Conservation (phyloP, 2,888 invertebrate genomes). For the Zele albiditarsus region DNA sequence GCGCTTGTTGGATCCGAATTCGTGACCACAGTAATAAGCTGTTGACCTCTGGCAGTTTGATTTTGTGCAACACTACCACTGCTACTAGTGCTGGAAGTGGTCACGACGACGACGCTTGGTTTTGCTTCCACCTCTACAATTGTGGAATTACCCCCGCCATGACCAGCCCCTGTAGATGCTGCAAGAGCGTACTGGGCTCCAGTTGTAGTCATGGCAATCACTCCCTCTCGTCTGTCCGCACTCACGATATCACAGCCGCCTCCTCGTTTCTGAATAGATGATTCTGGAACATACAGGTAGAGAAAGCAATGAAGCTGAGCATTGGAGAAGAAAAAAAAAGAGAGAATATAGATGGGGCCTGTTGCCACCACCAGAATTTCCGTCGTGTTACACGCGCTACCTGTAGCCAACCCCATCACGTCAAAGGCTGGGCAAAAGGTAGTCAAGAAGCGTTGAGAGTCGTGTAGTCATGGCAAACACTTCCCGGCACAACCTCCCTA, state of each 20-base stretch:
- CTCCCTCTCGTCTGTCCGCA: constrained; percentile 67
- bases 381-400: not conserved
- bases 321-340: not conserved
- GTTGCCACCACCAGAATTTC: not conserved
- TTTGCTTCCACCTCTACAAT: constrained; percentile 68
- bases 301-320: constrained; percentile 27
- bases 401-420: constrained; percentile 32
- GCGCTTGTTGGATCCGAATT: constrained; percentile 70
- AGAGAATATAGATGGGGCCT: not conserved
- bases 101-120: constrained; percentile 68
- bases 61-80: constrained; percentile 65
- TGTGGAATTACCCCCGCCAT: constrained; percentile 66
- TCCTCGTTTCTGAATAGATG: constrained; percentile 61
- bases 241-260: constrained; percentile 63
- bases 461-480: constrained; percentile 11
- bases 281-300: constrained; percentile 61
- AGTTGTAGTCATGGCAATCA: constrained; percentile 72
- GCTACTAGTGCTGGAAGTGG: constrained; percentile 69
- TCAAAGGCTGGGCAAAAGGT: constrained; percentile 27
- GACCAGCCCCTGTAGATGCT: constrained; percentile 69
- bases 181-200: constrained; percentile 72
- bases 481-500: constrained; percentile 10
- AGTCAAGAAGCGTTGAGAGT: not conserved
- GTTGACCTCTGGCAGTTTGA: constrained; percentile 68
- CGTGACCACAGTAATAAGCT: constrained; percentile 70